Percentiles rank a stretch among this genome's conserved stretches.
Evolutionary conservation across 1,140 invertebrate species (phyloP).

Genomic region (Pygmarrhopalites habei): DNA sequence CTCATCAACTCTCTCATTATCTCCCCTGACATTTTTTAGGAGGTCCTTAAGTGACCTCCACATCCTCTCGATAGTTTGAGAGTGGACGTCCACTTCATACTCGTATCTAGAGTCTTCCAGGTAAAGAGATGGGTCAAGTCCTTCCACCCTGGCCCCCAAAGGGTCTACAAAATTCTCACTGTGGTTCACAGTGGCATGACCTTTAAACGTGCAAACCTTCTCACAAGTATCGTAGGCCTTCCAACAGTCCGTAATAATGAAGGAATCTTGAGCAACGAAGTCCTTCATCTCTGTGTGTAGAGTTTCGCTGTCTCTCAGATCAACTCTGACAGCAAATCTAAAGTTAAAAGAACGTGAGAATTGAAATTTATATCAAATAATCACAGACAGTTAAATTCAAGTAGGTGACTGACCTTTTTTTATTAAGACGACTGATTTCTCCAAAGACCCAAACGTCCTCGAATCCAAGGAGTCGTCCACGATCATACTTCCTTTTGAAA

Average conservation of each 20-base stretch:
- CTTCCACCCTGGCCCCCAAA: not conserved
- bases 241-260: not conserved
- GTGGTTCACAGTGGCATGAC: not conserved
- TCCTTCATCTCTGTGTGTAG: not conserved
- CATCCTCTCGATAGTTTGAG: too few species aligned
- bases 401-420: not conserved
- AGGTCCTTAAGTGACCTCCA: too few species aligned
- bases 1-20: too few species aligned
- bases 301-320: not conserved
- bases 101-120: too few species aligned
- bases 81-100: too few species aligned
- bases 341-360: not conserved
- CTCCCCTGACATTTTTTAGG: too few species aligned
- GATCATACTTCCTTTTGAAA: conserved; percentile 21
- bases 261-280: not conserved
- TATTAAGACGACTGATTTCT: conserved; percentile 8
- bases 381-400: not conserved
- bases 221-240: too few species aligned
- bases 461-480: conserved; percentile 8
- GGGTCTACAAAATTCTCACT: not conserved
- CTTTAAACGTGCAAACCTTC: not conserved
- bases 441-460: conserved; percentile 24
- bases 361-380: not conserved
- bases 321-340: not conserved
- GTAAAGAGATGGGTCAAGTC: not conserved